Percentiles rank a stretch among this genome's conserved stretches.
phyloP scores from a whole-genome alignment of 1,140 invertebrate genomes.

The Vanessa tameamea region DNA sequence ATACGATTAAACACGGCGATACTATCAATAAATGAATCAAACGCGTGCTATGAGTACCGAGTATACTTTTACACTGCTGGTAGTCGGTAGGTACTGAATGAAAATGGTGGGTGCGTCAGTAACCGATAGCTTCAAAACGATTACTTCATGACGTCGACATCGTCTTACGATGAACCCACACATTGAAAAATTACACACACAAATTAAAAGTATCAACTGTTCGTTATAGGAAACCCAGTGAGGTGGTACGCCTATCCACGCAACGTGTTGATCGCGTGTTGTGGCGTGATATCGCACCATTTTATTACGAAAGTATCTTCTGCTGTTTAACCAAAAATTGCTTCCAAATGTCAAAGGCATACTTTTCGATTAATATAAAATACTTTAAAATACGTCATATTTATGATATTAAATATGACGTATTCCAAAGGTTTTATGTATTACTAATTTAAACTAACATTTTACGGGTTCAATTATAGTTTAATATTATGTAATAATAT shows the following conservation, averaged over 20 bases:
- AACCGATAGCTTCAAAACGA: constrained; percentile 30
- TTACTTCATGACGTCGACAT: constrained; percentile 30
- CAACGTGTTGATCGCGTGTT: constrained; percentile 58
- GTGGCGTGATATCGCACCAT: constrained; percentile 73
- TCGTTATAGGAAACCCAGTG: constrained; percentile 36
- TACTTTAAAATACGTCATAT: too few species aligned
- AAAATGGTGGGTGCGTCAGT: constrained; percentile 32
- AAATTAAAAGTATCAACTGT: constrained; percentile 18
- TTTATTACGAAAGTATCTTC: constrained; percentile 63
- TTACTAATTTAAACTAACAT: too few species aligned
- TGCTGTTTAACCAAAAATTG: constrained; percentile 23
- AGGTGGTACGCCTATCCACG: constrained; percentile 23
- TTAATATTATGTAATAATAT: too few species aligned
- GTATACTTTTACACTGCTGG: constrained; percentile 34
- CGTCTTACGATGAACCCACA: constrained; percentile 5
- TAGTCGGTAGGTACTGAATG: constrained; percentile 18
- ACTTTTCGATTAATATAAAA: neutral
- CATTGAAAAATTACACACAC: constrained; percentile 30
- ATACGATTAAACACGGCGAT: constrained; percentile 13
- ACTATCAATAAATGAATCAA: constrained; percentile 16
- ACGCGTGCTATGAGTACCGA: constrained; percentile 26
- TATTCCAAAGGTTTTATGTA: too few species aligned
- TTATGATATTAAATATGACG: too few species aligned
- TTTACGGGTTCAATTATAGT: too few species aligned
- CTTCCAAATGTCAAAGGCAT: neutral